These are phyloP conservation scores for Diorhabda elongata DNA, from an alignment of 1,140 invertebrate genomes.

Conservation along the genomic window DNA sequence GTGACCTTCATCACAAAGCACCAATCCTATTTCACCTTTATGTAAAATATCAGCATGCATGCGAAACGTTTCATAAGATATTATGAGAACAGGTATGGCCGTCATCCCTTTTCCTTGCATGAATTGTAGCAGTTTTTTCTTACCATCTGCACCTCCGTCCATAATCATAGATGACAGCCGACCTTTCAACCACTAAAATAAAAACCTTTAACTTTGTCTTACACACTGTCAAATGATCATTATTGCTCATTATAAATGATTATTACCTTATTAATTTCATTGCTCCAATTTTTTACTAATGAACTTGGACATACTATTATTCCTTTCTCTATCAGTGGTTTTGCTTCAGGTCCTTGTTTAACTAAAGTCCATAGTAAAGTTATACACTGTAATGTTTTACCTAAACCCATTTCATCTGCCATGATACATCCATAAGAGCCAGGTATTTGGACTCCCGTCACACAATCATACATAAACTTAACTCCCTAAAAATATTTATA, in stretches of 20 bases:
- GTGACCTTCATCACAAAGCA: conserved; percentile 91
- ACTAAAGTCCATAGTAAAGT: conserved; percentile 94
- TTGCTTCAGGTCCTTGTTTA: conserved; percentile 76
- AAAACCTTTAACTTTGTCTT: not conserved
- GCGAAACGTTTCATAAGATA: conserved; percentile 98
- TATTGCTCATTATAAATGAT: too few relatives aligned
- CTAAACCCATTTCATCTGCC: conserved; percentile 97
- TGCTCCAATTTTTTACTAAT: conserved; percentile 98
- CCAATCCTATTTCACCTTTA: conserved; percentile 87
- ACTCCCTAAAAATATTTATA: conserved; percentile 65
- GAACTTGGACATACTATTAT: conserved; percentile 96
- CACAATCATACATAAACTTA: conserved; percentile 99
- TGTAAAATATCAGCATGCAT: conserved; percentile 86
- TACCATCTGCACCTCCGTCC: conserved; percentile 88
- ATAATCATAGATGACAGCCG: conserved; percentile 82
- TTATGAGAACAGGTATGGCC: conserved; percentile 88
- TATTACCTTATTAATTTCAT: conserved; percentile 84
- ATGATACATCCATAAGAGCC: conserved; percentile 92
- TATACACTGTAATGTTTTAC: conserved; percentile 98
- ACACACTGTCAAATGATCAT: too few relatives aligned
- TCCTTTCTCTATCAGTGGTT: conserved; percentile 84
- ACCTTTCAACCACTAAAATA: conserved; percentile 73
- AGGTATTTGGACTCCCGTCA: conserved; percentile 87
- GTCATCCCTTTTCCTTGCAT: conserved; percentile 62
- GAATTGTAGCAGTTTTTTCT: conserved; percentile 74